These are phyloP conservation scores for Drosophila flavopinicola DNA, from an alignment of 2,888 invertebrate genomes.

Conservation along the genomic window DNA sequence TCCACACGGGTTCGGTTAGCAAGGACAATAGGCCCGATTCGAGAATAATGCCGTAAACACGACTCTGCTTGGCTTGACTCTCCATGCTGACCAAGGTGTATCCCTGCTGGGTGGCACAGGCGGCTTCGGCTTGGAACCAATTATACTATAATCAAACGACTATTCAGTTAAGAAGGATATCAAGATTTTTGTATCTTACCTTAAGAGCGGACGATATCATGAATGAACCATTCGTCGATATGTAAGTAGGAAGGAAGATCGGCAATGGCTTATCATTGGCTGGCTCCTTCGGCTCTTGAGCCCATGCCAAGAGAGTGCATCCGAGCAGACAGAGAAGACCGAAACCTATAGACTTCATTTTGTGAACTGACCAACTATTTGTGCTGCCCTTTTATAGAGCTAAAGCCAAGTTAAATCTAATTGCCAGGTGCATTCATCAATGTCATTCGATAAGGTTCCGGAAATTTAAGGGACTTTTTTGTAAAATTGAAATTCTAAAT, in stretches of 20 bases:
- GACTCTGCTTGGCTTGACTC: not conserved
- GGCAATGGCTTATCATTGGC: not conserved
- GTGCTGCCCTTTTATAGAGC: slow-evolving; percentile 36
- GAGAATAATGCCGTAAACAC: not conserved
- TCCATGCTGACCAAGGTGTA: slow-evolving; percentile 14
- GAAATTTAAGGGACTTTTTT: slow-evolving; percentile 25
- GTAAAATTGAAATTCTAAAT: too few relatives aligned
- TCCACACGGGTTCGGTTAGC: too few relatives aligned
- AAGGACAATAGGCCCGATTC: not conserved
- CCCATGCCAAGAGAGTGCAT: not conserved
- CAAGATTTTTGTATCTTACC: not conserved
- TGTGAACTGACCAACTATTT: not conserved
- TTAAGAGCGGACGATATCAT: not conserved
- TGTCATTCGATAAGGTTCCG: slow-evolving; percentile 52
- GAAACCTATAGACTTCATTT: slow-evolving; percentile 38
- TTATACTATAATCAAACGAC: slow-evolving; percentile 6
- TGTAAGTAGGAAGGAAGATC: not conserved
- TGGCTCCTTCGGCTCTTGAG: not conserved
- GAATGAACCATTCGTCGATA: not conserved
- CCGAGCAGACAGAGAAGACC: slow-evolving; percentile 21
- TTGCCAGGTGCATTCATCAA: slow-evolving; percentile 44
- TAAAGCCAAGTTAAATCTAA: slow-evolving; percentile 13
- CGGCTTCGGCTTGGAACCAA: slow-evolving; percentile 35
- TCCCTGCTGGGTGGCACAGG: slow-evolving; percentile 7
- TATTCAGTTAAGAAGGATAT: not conserved